Conservation (phyloP, 2,888 invertebrate species). For the Drosophila helvetica region DNA sequence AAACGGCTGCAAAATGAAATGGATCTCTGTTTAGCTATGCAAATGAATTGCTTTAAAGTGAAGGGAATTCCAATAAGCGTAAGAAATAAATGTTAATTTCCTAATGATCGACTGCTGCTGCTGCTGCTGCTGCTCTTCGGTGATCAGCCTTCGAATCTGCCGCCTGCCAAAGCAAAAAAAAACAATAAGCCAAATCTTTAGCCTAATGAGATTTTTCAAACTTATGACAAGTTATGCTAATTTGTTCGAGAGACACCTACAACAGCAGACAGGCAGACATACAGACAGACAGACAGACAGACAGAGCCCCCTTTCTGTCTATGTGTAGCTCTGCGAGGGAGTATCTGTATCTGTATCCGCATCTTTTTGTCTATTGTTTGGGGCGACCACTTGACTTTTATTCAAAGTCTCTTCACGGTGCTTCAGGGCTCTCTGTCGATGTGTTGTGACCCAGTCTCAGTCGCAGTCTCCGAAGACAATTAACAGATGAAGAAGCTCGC, state of each 20-base stretch:
- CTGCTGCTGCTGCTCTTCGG: neutral
- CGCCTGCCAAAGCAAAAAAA: slow-evolving; percentile 40
- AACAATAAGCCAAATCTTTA: slow-evolving; percentile 43
- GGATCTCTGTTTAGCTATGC: slow-evolving; percentile 67
- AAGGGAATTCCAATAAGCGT: slow-evolving; percentile 63
- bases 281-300: neutral
- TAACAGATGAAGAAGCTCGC: slow-evolving; percentile 39
- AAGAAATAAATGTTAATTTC: slow-evolving; percentile 69
- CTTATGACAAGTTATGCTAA: slow-evolving; percentile 80
- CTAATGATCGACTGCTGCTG: slow-evolving; percentile 55
- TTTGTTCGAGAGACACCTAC: slow-evolving; percentile 44
- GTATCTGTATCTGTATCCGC: slow-evolving; percentile 26
- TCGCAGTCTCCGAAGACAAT: slow-evolving; percentile 34
- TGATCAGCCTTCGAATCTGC: slow-evolving; percentile 33
- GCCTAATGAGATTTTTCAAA: slow-evolving; percentile 79
- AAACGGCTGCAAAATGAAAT: slow-evolving; percentile 33
- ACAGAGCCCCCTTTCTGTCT: neutral
- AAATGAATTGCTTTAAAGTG: slow-evolving; percentile 73
- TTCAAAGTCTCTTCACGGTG: slow-evolving; percentile 33
- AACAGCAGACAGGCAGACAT: neutral
- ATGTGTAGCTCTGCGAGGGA: slow-evolving; percentile 38
- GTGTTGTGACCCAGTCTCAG: slow-evolving; percentile 36
- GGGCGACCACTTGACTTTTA: slow-evolving; percentile 43
- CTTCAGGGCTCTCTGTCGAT: slow-evolving; percentile 10
- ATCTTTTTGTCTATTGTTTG: slow-evolving; percentile 36